Conservation (phyloP, 2,888 invertebrate species). For the Lithophane socia region DNA sequence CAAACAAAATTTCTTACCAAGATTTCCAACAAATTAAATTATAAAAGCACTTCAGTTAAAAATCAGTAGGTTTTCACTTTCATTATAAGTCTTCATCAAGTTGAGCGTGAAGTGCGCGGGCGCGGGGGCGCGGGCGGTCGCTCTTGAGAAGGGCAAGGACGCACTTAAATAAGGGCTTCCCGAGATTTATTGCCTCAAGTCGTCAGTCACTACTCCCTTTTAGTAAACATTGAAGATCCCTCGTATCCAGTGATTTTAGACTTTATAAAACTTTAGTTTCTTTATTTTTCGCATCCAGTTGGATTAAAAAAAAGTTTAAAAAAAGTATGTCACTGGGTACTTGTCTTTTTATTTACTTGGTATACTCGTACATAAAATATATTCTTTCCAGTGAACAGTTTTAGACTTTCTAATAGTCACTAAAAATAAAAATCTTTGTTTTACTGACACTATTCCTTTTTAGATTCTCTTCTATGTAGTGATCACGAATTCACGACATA, state of each 20-base stretch:
- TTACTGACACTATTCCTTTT: not conserved
- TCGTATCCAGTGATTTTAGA: not conserved
- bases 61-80: conserved; percentile 23
- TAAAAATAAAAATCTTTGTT: no score
- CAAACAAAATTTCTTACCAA: not conserved
- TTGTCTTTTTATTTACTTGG: not conserved
- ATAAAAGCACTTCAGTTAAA: conserved; percentile 23
- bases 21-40: conserved; percentile 5
- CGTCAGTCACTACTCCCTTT: conserved; percentile 42
- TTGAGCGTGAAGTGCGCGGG: conserved; percentile 29
- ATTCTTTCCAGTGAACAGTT: conserved; percentile 3
- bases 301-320: not conserved
- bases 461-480: not conserved
- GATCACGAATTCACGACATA: not conserved
- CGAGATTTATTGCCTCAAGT: conserved; percentile 56
- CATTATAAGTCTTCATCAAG: conserved; percentile 18
- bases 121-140: conserved; percentile 36
- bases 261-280: not conserved
- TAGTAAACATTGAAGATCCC: conserved; percentile 36
- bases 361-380: no score
- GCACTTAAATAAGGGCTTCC: conserved; percentile 49
- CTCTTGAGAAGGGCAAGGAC: conserved; percentile 57
- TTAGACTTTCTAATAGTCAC: not conserved
- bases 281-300: not conserved
- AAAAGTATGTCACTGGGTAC: not conserved